Conservation (phyloP, 2,113 vertebrate genomes). For the Chelonoidis abingdonii region DNA sequence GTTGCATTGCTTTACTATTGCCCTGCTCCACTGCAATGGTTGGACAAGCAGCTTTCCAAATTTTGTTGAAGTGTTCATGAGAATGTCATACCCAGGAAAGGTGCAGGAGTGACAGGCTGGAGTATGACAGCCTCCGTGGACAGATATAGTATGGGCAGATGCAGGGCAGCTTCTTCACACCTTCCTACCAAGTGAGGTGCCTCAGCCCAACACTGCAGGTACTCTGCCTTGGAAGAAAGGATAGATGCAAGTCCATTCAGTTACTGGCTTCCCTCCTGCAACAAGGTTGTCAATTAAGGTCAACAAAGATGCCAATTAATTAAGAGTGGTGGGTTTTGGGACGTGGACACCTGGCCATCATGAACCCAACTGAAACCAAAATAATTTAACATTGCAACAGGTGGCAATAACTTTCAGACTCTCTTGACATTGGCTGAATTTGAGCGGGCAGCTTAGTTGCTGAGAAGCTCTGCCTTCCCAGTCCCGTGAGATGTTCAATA, state of each 20-base stretch:
- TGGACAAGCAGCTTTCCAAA: not conserved
- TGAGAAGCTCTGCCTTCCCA: not conserved
- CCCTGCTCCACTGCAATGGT: not conserved
- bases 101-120: not conserved
- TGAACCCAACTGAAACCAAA: accelerated
- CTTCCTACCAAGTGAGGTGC: not conserved
- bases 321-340: not conserved
- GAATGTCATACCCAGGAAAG: not conserved
- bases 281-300: not conserved
- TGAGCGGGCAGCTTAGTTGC: not conserved
- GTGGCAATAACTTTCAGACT: not conserved
- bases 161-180: not conserved
- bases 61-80: not conserved
- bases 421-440: not conserved
- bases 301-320: not conserved
- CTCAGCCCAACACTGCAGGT: not conserved
- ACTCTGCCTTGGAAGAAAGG: not conserved
- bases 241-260: not conserved
- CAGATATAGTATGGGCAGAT: not conserved
- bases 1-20: not conserved
- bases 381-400: not conserved
- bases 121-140: not conserved
- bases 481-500: not conserved
- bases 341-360: constrained; percentile 15
- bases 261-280: constrained; percentile 26